Evolutionary conservation across 2,888 invertebrate genomes (phyloP).

Genomic region (Cryptophagus acutangulus): DNA sequence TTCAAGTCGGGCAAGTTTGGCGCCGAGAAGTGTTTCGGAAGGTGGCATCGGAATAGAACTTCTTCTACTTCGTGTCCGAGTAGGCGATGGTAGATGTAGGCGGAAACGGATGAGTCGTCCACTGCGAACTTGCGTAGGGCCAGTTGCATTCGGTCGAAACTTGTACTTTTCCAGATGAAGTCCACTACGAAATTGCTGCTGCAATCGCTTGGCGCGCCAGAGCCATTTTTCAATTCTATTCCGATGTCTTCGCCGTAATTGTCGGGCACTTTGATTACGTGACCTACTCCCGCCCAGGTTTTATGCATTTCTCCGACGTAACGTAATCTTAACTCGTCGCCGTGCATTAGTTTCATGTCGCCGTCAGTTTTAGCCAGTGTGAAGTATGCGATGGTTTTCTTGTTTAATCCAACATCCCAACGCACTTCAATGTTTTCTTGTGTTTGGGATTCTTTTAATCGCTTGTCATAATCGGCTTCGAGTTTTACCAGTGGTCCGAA

Average conservation of each 20-base stretch:
- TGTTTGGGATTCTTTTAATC: constrained; percentile 95
- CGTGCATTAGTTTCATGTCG: constrained; percentile 99
- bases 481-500: constrained; percentile 95
- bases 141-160: constrained; percentile 96
- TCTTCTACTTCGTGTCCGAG: constrained; percentile 94
- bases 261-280: constrained; percentile 93
- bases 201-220: constrained; percentile 89
- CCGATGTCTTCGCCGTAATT: constrained; percentile 98
- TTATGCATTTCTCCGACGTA: constrained; percentile 91
- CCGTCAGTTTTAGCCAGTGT: constrained; percentile 96
- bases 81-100: constrained; percentile 95
- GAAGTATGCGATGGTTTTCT: constrained; percentile 96
- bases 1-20: constrained; percentile 97
- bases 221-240: constrained; percentile 87
- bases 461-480: constrained; percentile 97
- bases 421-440: constrained; percentile 97
- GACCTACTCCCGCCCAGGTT: constrained; percentile 96
- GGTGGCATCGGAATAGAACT: constrained; percentile 80
- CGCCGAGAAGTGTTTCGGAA: constrained; percentile 96
- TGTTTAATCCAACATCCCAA: constrained; percentile 98
- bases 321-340: constrained; percentile 86
- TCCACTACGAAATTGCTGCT: constrained; percentile 96
- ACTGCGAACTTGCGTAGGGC: constrained; percentile 93
- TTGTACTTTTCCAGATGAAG: constrained; percentile 99
- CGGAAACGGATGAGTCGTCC: constrained; percentile 93